These are phyloP conservation scores for Buathra laborator DNA, from an alignment of 2,888 invertebrate genomes.

Conservation along the genomic window DNA sequence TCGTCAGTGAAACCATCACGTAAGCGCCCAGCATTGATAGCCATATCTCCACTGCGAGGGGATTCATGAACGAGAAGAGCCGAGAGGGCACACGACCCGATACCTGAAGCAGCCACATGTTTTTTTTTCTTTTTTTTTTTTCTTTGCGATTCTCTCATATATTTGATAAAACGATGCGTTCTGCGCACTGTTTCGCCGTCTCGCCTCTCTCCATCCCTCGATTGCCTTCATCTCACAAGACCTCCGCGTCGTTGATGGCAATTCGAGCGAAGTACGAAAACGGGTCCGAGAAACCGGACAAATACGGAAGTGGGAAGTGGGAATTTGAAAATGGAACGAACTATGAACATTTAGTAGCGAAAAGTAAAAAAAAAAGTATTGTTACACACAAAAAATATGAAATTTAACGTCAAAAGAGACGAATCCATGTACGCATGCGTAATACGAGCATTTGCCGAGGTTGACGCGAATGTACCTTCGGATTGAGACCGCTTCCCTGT, in stretches of 20 bases:
- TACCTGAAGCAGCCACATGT: slow-evolving; percentile 83
- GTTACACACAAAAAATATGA: not conserved
- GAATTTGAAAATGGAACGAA: slow-evolving; percentile 8
- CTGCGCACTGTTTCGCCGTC: slow-evolving; percentile 31
- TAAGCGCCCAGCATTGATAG: slow-evolving; percentile 92
- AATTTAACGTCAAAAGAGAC: not conserved
- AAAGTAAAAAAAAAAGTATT: not conserved
- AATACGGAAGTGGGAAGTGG: slow-evolving; percentile 17
- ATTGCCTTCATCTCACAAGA: not conserved
- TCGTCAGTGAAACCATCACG: slow-evolving; percentile 91
- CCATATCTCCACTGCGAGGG: slow-evolving; percentile 95
- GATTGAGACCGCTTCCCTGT: slow-evolving; percentile 94
- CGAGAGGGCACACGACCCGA: slow-evolving; percentile 89
- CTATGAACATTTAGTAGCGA: slow-evolving; percentile 45
- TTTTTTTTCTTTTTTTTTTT: slow-evolving; percentile 29
- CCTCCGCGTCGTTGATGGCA: not conserved
- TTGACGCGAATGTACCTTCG: slow-evolving; percentile 88
- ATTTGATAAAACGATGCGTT: not conserved
- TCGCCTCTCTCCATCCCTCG: slow-evolving; percentile 58
- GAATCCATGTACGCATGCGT: slow-evolving; percentile 36
- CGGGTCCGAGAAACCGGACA: not conserved
- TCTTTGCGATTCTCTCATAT: not conserved
- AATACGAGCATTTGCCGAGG: slow-evolving; percentile 2
- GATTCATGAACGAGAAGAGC: slow-evolving; percentile 94
- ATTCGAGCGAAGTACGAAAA: slow-evolving; percentile 1